A percentile compares a stretch with the other conserved stretches of the same genome.
phyloP scores from a whole-genome alignment of 2,888 invertebrate genomes.

The Bugula neritina region DNA sequence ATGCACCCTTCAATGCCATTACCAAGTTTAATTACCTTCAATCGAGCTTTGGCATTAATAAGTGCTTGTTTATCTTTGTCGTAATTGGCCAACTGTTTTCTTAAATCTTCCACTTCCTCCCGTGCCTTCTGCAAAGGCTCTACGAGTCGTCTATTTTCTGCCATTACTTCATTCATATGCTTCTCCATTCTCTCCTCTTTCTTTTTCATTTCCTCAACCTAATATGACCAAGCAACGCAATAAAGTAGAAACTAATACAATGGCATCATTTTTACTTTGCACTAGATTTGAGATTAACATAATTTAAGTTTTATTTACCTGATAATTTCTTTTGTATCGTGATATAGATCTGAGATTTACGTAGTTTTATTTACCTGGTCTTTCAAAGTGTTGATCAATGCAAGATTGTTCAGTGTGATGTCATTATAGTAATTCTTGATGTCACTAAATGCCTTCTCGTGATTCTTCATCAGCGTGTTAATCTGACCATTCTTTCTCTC shows the following conservation, averaged over 20 bases:
- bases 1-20: too few species aligned
- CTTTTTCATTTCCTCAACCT: conserved; percentile 55
- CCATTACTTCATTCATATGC: conserved; percentile 63
- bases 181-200: conserved; percentile 73
- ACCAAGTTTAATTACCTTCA: conserved; percentile 5
- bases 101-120: conserved; percentile 66
- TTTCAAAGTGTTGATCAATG: conserved; percentile 81
- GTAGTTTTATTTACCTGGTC: conserved; percentile 41
- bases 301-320: too few species aligned
- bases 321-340: too few species aligned
- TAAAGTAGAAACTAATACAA: too few species aligned
- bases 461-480: conserved; percentile 69
- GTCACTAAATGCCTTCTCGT: conserved; percentile 78
- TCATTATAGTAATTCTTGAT: conserved; percentile 93
- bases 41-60: conserved; percentile 25
- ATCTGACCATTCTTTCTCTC: conserved; percentile 85
- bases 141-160: conserved; percentile 68
- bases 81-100: conserved; percentile 73
- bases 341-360: too few species aligned
- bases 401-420: conserved; percentile 84
- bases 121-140: conserved; percentile 67
- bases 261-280: too few species aligned
- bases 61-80: conserved; percentile 76
- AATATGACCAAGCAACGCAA: too few species aligned
- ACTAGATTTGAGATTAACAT: too few species aligned